Conservation (phyloP, 2,888 invertebrate genomes). For the Buathra laborator region DNA sequence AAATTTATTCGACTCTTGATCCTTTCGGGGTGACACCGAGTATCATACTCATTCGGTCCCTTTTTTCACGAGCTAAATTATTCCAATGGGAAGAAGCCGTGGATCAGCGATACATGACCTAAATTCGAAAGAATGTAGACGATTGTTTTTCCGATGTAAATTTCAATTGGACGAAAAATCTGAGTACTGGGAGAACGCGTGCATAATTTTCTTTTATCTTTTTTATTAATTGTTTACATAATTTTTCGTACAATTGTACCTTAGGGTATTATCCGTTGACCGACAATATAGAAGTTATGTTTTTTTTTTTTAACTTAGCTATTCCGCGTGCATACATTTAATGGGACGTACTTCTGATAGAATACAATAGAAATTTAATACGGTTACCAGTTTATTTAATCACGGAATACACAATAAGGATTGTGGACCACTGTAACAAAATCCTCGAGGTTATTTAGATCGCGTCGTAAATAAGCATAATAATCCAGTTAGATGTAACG, state of each 20-base stretch:
- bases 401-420: neutral
- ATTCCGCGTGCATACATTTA: neutral
- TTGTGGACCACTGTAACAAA: neutral
- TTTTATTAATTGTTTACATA: neutral
- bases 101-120: neutral
- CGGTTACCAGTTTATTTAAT: neutral
- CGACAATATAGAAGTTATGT: no score
- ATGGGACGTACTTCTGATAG: neutral
- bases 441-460: neutral
- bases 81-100: neutral
- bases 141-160: neutral
- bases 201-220: neutral
- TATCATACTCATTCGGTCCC: neutral
- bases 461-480: neutral
- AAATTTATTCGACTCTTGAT: conserved; percentile 9
- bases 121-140: neutral
- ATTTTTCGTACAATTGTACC: no score
- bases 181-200: neutral
- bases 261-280: no score
- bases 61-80: neutral
- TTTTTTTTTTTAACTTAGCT: no score
- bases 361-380: conserved; percentile 14
- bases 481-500: neutral
- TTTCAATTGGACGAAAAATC: neutral
- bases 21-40: neutral